phyloP scores from a whole-genome alignment of 1,140 invertebrate species.

The Drosophila mayri region DNA sequence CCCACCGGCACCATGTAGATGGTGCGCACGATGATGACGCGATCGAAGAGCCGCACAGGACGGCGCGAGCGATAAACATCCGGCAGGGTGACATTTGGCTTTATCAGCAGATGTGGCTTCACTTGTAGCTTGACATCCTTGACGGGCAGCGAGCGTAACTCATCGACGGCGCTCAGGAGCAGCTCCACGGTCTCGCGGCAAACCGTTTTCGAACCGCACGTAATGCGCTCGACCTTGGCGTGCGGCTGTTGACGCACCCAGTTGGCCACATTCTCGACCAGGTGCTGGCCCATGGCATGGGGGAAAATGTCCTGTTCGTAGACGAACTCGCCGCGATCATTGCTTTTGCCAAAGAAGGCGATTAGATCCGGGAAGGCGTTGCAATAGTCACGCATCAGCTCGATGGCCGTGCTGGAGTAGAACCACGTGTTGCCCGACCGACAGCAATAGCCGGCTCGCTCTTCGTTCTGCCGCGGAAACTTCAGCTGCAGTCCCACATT shows the following conservation, averaged over 20 bases:
- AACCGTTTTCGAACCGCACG: constrained; percentile 89
- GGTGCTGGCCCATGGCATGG: constrained; percentile 70
- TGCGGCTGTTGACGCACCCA: constrained; percentile 91
- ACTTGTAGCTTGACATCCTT: constrained; percentile 90
- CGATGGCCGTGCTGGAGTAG: constrained; percentile 92
- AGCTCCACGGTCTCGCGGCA: constrained; percentile 89
- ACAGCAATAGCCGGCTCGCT: constrained; percentile 93
- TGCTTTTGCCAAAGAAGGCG: constrained; percentile 85
- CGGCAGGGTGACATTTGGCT: constrained; percentile 85
- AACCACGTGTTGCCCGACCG: constrained; percentile 90
- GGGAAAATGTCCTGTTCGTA: constrained; percentile 89
- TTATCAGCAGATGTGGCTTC: constrained; percentile 91
- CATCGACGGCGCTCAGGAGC: constrained; percentile 87
- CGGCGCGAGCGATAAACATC: constrained; percentile 69
- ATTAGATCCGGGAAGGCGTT: constrained; percentile 91
- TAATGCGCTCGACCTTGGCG: constrained; percentile 86
- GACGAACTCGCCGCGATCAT: constrained; percentile 86
- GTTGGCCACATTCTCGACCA: constrained; percentile 87
- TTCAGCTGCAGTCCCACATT: constrained; percentile 97
- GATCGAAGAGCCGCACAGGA: constrained; percentile 92
- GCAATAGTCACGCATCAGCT: constrained; percentile 88
- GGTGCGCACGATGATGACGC: constrained; percentile 91
- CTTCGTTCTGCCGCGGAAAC: constrained; percentile 90
- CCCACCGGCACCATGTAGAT: constrained; percentile 91
- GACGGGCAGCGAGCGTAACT: constrained; percentile 84